These are phyloP conservation scores for Palaemon carinicauda DNA, from an alignment of 1,140 invertebrate species.

Conservation along the genomic window DNA sequence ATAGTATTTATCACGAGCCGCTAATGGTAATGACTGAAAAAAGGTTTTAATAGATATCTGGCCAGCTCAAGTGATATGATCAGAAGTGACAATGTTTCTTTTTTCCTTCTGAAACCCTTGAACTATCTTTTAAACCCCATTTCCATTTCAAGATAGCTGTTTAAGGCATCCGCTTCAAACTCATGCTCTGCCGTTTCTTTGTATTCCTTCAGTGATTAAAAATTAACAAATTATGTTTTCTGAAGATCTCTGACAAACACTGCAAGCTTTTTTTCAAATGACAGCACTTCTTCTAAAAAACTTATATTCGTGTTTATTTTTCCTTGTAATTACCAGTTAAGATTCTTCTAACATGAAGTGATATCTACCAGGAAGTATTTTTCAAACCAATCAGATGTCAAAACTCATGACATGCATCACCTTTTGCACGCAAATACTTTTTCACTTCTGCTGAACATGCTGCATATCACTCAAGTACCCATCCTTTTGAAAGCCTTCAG, in stretches of 20 bases:
- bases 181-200: neutral
- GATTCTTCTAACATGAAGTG: neutral
- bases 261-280: neutral
- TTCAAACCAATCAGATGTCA: neutral
- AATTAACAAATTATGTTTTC: neutral
- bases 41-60: neutral
- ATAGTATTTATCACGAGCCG: no score
- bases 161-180: neutral
- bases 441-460: neutral
- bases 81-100: conserved; percentile 15
- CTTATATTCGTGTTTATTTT: no score
- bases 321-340: no score
- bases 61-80: neutral
- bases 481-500: neutral
- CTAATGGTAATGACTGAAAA: no score
- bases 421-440: neutral
- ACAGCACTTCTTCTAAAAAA: neutral
- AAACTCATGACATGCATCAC: neutral
- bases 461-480: neutral
- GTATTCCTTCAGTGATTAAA: neutral
- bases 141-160: neutral
- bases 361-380: neutral
- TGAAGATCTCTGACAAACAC: neutral
- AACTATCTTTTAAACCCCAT: neutral
- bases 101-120: conserved; percentile 4